Percentiles rank a stretch among this genome's conserved stretches.
Evolutionary conservation across 2,113 vertebrate genomes (phyloP).

Genomic region (Xyrauchen texanus): DNA sequence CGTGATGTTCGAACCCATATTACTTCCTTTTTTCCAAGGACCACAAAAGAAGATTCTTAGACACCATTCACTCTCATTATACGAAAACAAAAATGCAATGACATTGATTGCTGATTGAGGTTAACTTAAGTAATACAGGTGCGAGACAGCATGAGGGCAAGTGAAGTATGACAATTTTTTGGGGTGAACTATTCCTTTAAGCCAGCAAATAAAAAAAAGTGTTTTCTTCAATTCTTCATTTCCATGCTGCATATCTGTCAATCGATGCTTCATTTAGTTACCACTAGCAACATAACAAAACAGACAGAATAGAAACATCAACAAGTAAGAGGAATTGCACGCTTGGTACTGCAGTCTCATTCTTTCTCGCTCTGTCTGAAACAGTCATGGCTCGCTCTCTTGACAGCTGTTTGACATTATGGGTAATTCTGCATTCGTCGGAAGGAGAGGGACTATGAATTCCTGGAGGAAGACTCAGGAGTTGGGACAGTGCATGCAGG

Average conservation of each 20-base stretch:
- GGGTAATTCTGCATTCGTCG: constrained; percentile 22
- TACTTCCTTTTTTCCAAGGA: too few species aligned
- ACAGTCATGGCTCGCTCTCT: constrained; percentile 39
- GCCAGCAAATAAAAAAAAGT: not conserved
- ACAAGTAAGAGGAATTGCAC: constrained; percentile 32
- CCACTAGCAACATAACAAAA: constrained; percentile 58
- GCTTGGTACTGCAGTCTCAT: constrained; percentile 28
- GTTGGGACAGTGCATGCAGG: constrained; percentile 58
- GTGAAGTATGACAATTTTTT: too few species aligned
- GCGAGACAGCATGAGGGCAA: too few species aligned
- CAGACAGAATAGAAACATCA: constrained; percentile 45
- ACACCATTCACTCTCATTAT: too few species aligned
- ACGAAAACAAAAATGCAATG: too few species aligned
- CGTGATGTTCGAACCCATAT: too few species aligned
- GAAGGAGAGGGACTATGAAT: constrained; percentile 32
- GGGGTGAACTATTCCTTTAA: too few species aligned
- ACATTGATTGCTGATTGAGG: too few species aligned
- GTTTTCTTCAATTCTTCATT: constrained; percentile 36
- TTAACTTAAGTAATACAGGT: too few species aligned
- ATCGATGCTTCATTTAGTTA: constrained; percentile 40
- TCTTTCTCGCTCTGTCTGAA: constrained; percentile 28
- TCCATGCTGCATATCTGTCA: constrained; percentile 52
- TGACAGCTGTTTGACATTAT: constrained; percentile 60
- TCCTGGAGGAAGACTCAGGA: constrained; percentile 50
- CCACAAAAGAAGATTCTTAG: too few species aligned